These are phyloP conservation scores for Tadarida brasiliensis DNA, from an alignment of 2,797 vertebrate species.

Conservation along the genomic window DNA sequence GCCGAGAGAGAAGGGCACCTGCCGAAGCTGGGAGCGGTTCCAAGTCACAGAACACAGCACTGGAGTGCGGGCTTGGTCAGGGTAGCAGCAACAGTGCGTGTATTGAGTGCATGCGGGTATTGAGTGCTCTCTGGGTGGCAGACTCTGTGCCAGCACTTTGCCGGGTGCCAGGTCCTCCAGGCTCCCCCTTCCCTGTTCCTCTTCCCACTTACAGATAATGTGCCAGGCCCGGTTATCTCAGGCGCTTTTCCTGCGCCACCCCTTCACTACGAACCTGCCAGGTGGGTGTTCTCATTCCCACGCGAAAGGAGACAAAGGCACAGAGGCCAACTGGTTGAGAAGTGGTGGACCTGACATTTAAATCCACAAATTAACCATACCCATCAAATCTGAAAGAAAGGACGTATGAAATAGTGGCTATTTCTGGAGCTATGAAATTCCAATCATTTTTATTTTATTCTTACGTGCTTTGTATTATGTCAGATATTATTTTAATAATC, in stretches of 20 bases:
- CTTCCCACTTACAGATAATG: background rate
- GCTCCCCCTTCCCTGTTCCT: background rate
- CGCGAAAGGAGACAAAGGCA: background rate
- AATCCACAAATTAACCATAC: background rate
- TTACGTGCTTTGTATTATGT: background rate
- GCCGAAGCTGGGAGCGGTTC: background rate
- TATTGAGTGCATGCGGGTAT: accelerated
- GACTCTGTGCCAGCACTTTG: background rate
- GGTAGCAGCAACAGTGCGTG: accelerated
- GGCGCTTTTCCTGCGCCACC: too few species aligned
- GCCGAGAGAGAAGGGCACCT: background rate
- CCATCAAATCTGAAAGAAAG: background rate
- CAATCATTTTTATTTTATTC: background rate
- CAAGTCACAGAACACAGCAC: accelerated
- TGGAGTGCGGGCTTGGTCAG: accelerated
- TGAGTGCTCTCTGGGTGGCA: accelerated
- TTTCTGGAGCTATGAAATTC: background rate
- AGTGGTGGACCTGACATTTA: background rate
- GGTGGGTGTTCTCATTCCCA: background rate
- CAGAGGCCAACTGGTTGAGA: background rate
- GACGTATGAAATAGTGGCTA: too few species aligned
- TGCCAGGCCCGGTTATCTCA: background rate
- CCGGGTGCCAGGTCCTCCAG: background rate
- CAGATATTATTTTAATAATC: background rate
- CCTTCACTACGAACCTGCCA: background rate